Evolutionary conservation across 2,888 invertebrate species (phyloP).

Genomic region (Ornithoptera alexandrae): DNA sequence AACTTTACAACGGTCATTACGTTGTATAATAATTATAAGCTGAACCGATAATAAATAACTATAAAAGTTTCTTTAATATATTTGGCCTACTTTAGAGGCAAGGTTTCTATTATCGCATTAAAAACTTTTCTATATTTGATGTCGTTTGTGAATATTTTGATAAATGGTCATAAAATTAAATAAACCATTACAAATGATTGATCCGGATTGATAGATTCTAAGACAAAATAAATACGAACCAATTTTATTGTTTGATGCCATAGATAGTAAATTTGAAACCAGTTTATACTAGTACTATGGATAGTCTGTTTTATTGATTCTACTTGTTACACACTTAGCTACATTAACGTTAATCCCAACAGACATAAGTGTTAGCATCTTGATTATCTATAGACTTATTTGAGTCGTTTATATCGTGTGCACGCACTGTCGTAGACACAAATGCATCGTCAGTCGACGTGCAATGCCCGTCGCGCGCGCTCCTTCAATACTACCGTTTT

Average conservation of each 20-base stretch:
- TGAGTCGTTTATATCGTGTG: conserved; percentile 46
- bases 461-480: conserved; percentile 52
- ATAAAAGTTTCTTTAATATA: not conserved
- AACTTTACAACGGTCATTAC: not conserved
- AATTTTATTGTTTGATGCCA: not conserved
- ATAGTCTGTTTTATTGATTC: not conserved
- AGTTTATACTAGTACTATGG: not conserved
- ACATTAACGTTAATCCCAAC: not conserved
- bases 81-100: not conserved
- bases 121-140: no score
- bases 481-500: conserved; percentile 38
- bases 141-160: no score
- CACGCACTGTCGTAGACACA: conserved; percentile 42
- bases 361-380: conserved; percentile 1
- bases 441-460: conserved; percentile 65
- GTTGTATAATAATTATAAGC: not conserved
- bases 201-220: no score
- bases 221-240: no score
- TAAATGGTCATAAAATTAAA: no score
- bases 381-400: conserved; percentile 52
- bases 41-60: not conserved
- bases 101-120: not conserved
- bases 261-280: not conserved
- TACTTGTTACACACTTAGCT: not conserved
- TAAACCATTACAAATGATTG: no score